Evolutionary conservation across 2,888 invertebrate genomes (phyloP).

Genomic region (Pimpla rufipes): DNA sequence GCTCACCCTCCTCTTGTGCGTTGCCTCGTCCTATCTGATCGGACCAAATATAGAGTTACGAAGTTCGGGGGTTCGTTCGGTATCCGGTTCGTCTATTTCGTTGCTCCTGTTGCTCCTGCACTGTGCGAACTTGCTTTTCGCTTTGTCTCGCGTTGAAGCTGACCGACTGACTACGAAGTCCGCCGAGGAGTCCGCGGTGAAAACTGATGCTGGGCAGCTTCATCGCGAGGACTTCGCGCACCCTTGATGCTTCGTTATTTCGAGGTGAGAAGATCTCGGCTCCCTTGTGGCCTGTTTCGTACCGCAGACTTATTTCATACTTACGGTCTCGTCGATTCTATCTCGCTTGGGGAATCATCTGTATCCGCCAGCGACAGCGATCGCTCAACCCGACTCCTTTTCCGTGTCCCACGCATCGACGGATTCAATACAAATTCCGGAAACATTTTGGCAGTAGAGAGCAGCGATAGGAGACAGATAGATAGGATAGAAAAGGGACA

Average conservation of each 20-base stretch:
- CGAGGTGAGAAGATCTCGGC: conserved; percentile 22
- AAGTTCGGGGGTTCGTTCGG: conserved; percentile 51
- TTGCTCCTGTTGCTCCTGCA: conserved; percentile 39
- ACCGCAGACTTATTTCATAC: not conserved
- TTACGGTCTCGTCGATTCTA: conserved; percentile 23
- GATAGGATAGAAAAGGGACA: not conserved
- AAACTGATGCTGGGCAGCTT: conserved; percentile 10
- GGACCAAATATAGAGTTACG: conserved; percentile 78
- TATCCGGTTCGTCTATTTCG: conserved; percentile 54
- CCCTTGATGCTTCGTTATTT: conserved; percentile 42
- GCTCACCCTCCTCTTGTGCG: conserved; percentile 15
- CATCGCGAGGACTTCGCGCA: not conserved
- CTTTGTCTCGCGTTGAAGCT: conserved; percentile 22
- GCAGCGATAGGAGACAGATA: not conserved
- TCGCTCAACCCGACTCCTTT: conserved; percentile 13
- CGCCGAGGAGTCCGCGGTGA: not conserved
- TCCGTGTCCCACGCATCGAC: not conserved
- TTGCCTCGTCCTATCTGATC: conserved; percentile 74
- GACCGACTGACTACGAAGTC: conserved; percentile 17
- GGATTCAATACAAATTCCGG: not conserved
- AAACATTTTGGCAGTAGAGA: not conserved
- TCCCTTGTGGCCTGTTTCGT: conserved; percentile 19
- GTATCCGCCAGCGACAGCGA: not conserved
- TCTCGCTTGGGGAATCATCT: conserved; percentile 21
- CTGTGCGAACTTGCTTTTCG: not conserved